Base-by-base conservation (phyloP, 2,888 invertebrate genomes). In the Thymelicus sylvestris region DNA sequence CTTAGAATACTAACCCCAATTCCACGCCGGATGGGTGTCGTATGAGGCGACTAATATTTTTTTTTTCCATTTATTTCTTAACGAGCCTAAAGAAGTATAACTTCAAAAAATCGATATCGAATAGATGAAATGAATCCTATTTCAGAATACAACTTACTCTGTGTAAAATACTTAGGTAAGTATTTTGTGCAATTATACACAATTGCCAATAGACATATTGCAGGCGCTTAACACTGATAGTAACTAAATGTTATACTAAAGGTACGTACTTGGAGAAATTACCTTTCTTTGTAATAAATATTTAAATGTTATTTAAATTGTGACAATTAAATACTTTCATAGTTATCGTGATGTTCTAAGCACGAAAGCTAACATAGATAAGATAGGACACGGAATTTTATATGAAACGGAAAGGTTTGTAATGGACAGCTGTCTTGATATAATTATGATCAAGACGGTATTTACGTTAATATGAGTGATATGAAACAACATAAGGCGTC, bases 371-470 rank as follows among this genome's bases (percentile, higher is more conserved):
- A 44, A 44, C 12, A 19, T 52, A 52, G 50, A 52, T 52, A 52
- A 52, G 50, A 50, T 19, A 19, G 19, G 2, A 2, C 12, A 52
- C 44, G 44, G 8, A 7, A 15, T 52, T 52, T 52, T 52, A 6
- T 52, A 15, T 1, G 15, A 19, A 7, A 52, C 50, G 50, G 50
- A 52, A 52, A 52, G 15, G 50, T 52, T 52, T 52, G 15, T 6
- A 19, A 52, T 19, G 15, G 50, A 52, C 50, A 52, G 50, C 50
- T 52, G 50, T 52, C 50, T 52, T 19, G 50, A 52, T 52, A 47
- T 47, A 24, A 1, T 31, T 31, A 52, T 19, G n/a, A 19, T 52
- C 15, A 52, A 52, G 15, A 5, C 15, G 19, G 19, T 19, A 8
- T 52, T 52, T 12, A 52, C 50, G 15, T 52, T 50, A 15, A 50